These are phyloP conservation scores for Salvelinus fontinalis DNA, from an alignment of 2,113 vertebrate genomes.

Conservation along the genomic window DNA sequence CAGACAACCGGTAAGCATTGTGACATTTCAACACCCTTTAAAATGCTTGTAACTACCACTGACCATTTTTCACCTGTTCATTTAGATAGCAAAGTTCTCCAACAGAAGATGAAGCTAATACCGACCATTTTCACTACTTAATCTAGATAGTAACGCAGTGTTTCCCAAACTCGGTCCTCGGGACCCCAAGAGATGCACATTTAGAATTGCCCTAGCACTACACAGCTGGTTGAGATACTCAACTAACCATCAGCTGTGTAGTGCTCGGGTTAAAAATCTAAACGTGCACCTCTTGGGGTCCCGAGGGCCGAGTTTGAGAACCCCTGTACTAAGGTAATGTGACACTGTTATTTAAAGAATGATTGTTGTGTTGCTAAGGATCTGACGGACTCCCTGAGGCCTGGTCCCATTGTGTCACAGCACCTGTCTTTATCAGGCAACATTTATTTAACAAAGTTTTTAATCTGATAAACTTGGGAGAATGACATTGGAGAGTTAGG, in stretches of 20 bases:
- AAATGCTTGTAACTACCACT: not conserved
- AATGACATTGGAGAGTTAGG: slow-evolving; percentile 2
- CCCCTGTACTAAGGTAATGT: not conserved
- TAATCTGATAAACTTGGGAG: slow-evolving; percentile 30
- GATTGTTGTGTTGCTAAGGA: slow-evolving; percentile 12
- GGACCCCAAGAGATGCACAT: too few species aligned
- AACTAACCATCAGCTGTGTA: too few species aligned
- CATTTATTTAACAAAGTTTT: slow-evolving; percentile 8
- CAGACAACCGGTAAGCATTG: slow-evolving; percentile 74
- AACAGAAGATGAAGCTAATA: not conserved
- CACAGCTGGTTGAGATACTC: too few species aligned
- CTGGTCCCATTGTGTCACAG: not conserved
- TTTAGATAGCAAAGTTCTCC: not conserved
- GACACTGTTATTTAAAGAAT: not conserved
- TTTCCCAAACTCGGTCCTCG: too few species aligned
- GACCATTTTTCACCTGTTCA: too few species aligned
- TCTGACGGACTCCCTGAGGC: not conserved
- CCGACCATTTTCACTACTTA: not conserved
- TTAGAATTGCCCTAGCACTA: too few species aligned
- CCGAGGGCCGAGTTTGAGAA: too few species aligned
- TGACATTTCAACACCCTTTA: not conserved
- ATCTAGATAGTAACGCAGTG: not conserved
- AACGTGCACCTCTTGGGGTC: too few species aligned
- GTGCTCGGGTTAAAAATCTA: too few species aligned
- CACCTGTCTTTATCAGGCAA: not conserved